phyloP scores from a whole-genome alignment of 2,113 vertebrate genomes.

The Choloepus hoffmanni region DNA sequence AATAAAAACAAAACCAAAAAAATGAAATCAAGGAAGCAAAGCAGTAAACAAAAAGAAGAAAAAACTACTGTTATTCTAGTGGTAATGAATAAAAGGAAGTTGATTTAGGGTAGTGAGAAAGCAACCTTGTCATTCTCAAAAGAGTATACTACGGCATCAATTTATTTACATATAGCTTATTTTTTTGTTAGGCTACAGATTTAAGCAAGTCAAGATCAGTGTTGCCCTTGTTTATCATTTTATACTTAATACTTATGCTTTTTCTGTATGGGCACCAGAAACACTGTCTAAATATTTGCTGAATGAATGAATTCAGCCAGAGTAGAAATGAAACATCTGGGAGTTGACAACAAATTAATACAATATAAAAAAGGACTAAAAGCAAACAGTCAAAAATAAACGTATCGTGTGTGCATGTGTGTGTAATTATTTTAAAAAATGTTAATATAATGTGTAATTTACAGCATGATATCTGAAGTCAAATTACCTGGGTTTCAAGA shows the following conservation, averaged over 20 bases:
- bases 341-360: background rate
- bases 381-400: conserved; percentile 18
- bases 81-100: background rate
- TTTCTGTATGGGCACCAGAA: conserved; percentile 9
- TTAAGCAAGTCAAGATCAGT: background rate
- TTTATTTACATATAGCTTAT: background rate
- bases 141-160: background rate
- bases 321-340: background rate
- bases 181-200: background rate
- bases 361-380: background rate
- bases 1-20: background rate
- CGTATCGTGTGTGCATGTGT: background rate
- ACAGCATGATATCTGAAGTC: background rate
- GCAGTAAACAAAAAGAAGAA: background rate
- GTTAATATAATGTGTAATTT: background rate
- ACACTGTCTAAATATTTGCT: conserved; percentile 13
- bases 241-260: background rate
- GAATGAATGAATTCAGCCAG: conserved; percentile 19
- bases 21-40: background rate
- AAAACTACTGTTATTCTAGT: background rate
- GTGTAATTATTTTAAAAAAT: background rate
- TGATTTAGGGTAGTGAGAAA: background rate
- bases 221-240: conserved; percentile 6
- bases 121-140: background rate
- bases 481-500: background rate